Conservation (phyloP, 2,113 vertebrate species). For the Suricata suricatta region DNA sequence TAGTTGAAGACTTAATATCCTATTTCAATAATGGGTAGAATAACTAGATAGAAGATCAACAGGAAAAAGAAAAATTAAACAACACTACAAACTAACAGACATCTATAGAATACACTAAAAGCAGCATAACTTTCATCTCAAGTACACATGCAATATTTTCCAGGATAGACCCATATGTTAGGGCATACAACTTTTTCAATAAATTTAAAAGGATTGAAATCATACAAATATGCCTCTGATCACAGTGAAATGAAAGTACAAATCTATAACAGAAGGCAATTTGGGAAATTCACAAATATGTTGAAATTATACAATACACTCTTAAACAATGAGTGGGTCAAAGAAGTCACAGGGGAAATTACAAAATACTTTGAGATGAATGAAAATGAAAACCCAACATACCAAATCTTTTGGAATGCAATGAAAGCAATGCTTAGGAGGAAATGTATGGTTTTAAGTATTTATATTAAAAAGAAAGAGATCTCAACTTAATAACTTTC, state of each 20-base stretch:
- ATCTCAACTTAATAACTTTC: neutral
- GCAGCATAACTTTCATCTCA: neutral
- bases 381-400: slow-evolving; percentile 22
- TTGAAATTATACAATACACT: neutral
- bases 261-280: neutral
- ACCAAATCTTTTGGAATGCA: neutral
- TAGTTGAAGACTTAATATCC: neutral
- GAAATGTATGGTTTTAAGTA: neutral
- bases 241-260: neutral
- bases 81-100: neutral
- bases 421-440: neutral
- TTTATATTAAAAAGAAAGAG: slow-evolving; percentile 4
- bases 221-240: neutral
- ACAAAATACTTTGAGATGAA: neutral
- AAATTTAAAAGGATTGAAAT: neutral
- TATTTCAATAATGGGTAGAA: neutral
- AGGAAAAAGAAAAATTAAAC: neutral
- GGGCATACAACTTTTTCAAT: neutral
- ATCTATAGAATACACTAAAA: neutral
- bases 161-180: neutral
- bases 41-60: neutral
- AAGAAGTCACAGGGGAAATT: slow-evolving; percentile 35
- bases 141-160: neutral
- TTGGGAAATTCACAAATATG: slow-evolving; percentile 10
- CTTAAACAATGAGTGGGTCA: neutral